A percentile compares a stretch with the other conserved stretches of the same genome.
Evolutionary conservation across 23 tunicate species (phyloP).

Genomic region (Corella eumyota): DNA sequence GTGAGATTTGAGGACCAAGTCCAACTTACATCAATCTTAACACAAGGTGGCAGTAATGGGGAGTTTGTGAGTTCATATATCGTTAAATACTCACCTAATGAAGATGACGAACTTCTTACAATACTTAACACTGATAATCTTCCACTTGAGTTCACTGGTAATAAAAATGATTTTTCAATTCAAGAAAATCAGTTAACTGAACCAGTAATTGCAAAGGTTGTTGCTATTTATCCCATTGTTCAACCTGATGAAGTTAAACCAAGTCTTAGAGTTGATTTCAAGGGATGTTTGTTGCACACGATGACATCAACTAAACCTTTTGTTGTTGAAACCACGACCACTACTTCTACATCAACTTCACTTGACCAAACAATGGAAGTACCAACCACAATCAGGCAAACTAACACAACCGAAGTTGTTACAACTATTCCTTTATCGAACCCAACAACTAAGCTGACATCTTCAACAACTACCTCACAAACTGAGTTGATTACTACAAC

Average conservation of each 20-base stretch:
- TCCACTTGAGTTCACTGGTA: constrained; percentile 26
- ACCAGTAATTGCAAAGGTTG: constrained; percentile 12
- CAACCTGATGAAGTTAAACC: constrained; percentile 5
- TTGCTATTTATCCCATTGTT: constrained; percentile 51
- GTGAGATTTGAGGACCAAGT: constrained; percentile 21
- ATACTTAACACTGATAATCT: not conserved
- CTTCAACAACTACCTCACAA: constrained; percentile 13
- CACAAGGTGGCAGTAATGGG: constrained; percentile 75
- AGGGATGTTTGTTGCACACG: constrained; percentile 27
- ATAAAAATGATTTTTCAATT: constrained; percentile 34
- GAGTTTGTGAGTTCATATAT: constrained; percentile 25
- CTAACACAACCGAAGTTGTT: constrained; percentile 26
- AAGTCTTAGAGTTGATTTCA: constrained; percentile 57
- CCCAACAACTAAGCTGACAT: constrained; percentile 7
- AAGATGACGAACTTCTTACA: constrained; percentile 12
- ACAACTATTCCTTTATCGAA: constrained; percentile 14
- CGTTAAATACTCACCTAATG: constrained; percentile 16
- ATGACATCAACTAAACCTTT: constrained; percentile 24
- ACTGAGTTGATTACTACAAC: constrained; percentile 6
- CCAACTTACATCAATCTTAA: constrained; percentile 40
- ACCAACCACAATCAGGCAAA: constrained; percentile 20
- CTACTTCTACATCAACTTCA: constrained; percentile 20
- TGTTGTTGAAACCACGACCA: constrained; percentile 23
- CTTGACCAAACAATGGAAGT: constrained; percentile 1
- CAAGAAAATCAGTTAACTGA: constrained; percentile 30